Conservation (phyloP, 2,888 invertebrate species). For the Nomada flava region DNA sequence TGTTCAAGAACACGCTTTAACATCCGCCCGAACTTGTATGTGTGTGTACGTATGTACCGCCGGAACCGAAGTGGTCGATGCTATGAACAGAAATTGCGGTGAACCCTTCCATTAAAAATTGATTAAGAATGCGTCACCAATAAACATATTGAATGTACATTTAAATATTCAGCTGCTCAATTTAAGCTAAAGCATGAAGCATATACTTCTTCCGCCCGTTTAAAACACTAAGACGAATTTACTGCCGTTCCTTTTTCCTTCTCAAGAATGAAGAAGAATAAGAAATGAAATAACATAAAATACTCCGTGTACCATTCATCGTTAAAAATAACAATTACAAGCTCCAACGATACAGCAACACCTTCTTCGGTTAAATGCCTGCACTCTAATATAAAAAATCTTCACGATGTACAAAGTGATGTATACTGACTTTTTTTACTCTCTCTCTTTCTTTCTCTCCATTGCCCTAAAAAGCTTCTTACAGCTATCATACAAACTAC, state of each 20-base stretch:
- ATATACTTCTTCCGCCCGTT: background rate
- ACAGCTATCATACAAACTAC: slow-evolving; percentile 33
- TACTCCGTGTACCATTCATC: background rate
- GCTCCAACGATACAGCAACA: slow-evolving; percentile 6
- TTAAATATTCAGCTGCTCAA: background rate
- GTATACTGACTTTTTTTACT: slow-evolving; percentile 11
- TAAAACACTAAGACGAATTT: background rate
- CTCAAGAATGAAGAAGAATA: background rate
- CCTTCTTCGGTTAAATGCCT: background rate
- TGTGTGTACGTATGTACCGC: too few species aligned
- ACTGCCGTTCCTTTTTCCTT: background rate
- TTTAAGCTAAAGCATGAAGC: background rate
- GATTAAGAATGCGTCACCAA: background rate
- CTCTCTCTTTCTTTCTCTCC: slow-evolving; percentile 9
- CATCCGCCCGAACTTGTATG: too few species aligned
- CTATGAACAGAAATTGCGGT: too few species aligned
- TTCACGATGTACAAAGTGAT: slow-evolving; percentile 41
- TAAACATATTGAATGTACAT: background rate
- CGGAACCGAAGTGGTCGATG: too few species aligned
- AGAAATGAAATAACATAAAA: background rate
- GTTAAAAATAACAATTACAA: background rate
- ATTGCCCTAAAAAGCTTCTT: slow-evolving; percentile 26
- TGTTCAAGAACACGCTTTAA: background rate
- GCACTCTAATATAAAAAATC: slow-evolving; percentile 44
- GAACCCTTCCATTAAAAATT: background rate